Evolutionary conservation across 2,797 vertebrate genomes (phyloP), one percentile per base, ranked within the genome.

Genomic region (Basileuterus tristriatus): DNA sequence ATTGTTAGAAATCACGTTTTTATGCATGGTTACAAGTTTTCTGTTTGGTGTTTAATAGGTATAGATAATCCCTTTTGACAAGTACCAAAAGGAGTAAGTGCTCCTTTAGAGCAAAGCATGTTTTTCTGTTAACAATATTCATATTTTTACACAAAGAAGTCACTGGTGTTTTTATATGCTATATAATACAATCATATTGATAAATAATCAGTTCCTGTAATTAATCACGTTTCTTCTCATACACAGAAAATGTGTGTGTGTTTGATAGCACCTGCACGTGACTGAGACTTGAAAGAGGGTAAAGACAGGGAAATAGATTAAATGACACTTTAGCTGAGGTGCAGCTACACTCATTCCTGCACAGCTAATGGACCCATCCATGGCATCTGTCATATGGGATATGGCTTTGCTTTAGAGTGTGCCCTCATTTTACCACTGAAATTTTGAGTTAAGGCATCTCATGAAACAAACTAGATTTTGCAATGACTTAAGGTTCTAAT

Each of bases 211-310:
- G 19, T 79, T 39, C 20, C 34, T 88, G 22, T 9, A 47, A 11
- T 69, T 70, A 71, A 50, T 46, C 17, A 34, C 0, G 0, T 44
- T 37, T 78, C 4, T 65, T 78, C 55, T 72, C 30, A 60, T 76
- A 17, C 26, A 29, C 2, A 58, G 41, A 41, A 82, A 78, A 24
- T 13, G 3, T 53, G 5, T 22, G 0, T 12, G 12, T n/a, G 11
- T 65, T 16, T 70, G 22, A 7, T 15, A 9, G 4, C 8, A 20
- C 15, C 5, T 1, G 3, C 17, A 27, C 0, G 0, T 8, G 1
- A 14, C 37, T 84, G 10, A 2, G 2, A 36, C 60, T 3, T 3
- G 7, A 37, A 63, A 74, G 2, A 56, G 12, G 47, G 32, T 18
- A 50, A 46, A 55, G 4, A 68, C 7, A 58, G 9, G 8, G 30